Conservation (phyloP, 2,797 vertebrate species). For the Spea hammondii region DNA sequence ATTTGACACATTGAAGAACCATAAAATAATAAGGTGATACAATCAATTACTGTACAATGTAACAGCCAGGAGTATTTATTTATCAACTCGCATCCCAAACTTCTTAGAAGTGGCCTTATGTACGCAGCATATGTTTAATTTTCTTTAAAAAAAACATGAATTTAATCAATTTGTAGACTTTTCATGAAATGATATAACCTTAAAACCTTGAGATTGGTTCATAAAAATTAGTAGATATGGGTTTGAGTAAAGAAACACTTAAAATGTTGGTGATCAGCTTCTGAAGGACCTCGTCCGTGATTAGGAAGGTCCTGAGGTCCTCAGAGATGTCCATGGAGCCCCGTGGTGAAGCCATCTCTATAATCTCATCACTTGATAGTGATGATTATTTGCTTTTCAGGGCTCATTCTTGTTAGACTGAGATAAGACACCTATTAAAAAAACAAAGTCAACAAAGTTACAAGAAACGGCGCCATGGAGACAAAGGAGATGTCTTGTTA, state of each 20-base stretch:
- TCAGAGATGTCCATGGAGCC: neutral
- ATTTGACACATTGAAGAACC: neutral
- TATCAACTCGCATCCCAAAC: no score
- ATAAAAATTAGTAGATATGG: no score
- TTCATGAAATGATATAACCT: no score
- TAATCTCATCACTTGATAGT: neutral
- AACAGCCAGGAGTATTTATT: no score
- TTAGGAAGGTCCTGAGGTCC: neutral
- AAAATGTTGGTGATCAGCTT: neutral
- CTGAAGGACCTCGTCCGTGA: neutral
- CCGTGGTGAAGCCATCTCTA: neutral
- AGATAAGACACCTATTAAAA: constrained; percentile 59
- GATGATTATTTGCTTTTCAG: neutral
- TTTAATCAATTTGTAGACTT: no score
- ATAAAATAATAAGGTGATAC: no score
- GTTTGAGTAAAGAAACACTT: neutral
- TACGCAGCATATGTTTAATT: no score
- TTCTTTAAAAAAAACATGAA: no score
- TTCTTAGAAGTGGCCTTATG: no score
- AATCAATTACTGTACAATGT: no score
- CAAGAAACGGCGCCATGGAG: constrained; percentile 54
- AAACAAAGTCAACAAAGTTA: constrained; percentile 58
- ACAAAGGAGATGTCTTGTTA: constrained; percentile 4
- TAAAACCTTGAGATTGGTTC: no score
- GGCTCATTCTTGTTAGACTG: constrained; percentile 27